Conservation (phyloP, 2,113 vertebrate species). For the Stegastes partitus region DNA sequence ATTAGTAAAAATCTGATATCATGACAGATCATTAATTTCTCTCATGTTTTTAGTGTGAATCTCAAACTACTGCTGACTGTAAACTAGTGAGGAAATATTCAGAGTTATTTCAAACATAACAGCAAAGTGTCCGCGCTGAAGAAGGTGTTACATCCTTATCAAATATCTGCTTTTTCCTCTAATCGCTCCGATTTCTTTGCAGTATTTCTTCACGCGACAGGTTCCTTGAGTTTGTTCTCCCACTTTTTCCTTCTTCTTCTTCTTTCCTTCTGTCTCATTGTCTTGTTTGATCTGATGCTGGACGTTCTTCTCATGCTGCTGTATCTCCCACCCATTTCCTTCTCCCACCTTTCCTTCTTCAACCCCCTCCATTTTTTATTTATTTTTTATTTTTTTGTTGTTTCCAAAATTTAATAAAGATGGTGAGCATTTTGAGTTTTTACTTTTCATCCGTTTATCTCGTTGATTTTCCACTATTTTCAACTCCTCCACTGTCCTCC, state of each 20-base stretch:
- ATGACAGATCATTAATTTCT: too few species aligned
- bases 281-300: constrained; percentile 8
- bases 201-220: neutral
- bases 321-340: constrained; percentile 41
- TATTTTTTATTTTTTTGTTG: too few species aligned
- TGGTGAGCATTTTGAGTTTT: constrained; percentile 70
- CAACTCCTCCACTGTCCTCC: neutral
- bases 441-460: constrained; percentile 4
- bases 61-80: neutral
- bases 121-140: constrained; percentile 20
- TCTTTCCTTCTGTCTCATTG: neutral
- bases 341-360: constrained; percentile 26
- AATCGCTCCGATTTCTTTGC: neutral
- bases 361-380: constrained; percentile 16
- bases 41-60: neutral
- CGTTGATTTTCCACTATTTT: constrained; percentile 36
- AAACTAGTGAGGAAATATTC: too few species aligned
- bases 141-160: neutral
- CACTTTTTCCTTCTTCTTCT: neutral
- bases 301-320: constrained; percentile 15
- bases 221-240: neutral
- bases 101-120: neutral
- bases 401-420: constrained; percentile 47
- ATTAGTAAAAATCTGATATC: too few species aligned
- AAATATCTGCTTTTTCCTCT: neutral